Conservation (phyloP, 1,140 invertebrate species). For the Lamellibrachia luymesi region DNA sequence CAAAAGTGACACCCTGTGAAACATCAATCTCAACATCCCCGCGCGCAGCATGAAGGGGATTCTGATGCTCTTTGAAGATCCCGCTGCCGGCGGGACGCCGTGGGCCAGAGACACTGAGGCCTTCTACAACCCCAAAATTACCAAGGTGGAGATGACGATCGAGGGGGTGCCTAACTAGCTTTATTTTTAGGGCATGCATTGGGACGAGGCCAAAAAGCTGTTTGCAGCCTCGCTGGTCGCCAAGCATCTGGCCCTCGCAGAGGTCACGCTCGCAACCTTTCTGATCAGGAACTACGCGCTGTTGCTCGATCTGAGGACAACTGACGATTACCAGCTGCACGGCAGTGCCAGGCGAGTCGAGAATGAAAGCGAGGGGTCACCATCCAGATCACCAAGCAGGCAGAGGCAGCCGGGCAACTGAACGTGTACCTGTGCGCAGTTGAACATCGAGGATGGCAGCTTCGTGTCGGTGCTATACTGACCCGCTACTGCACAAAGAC, state of each 20-base stretch:
- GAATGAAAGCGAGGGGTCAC: not conserved
- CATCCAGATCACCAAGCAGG: too few relatives aligned
- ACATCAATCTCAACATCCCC: constrained; percentile 20
- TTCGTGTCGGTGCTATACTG: not conserved
- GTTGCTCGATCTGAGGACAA: constrained; percentile 8
- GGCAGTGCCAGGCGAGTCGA: not conserved
- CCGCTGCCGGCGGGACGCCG: too few relatives aligned
- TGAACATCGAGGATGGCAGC: too few relatives aligned
- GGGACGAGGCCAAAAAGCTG: too few relatives aligned
- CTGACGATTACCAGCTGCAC: not conserved
- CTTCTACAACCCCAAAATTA: not conserved
- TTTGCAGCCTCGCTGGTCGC: not conserved
- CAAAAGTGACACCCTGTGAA: too few relatives aligned
- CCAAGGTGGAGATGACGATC: constrained; percentile 24
- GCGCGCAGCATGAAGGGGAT: not conserved
- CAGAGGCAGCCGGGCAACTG: too few relatives aligned
- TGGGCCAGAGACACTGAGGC: too few relatives aligned
- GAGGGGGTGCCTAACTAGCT: constrained; percentile 31
- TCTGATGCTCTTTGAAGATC: too few relatives aligned
- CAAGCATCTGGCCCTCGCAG: not conserved
- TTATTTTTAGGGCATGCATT: constrained; percentile 24
- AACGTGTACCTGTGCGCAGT: too few relatives aligned
- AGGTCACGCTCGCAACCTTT: not conserved
- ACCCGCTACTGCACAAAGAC: too few relatives aligned
- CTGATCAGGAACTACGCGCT: constrained; percentile 3